A percentile compares a stretch with the other conserved stretches of the same genome.
These are phyloP conservation scores for Morpho deidamia DNA, from an alignment of 2,888 invertebrate genomes.

Conservation along the genomic window DNA sequence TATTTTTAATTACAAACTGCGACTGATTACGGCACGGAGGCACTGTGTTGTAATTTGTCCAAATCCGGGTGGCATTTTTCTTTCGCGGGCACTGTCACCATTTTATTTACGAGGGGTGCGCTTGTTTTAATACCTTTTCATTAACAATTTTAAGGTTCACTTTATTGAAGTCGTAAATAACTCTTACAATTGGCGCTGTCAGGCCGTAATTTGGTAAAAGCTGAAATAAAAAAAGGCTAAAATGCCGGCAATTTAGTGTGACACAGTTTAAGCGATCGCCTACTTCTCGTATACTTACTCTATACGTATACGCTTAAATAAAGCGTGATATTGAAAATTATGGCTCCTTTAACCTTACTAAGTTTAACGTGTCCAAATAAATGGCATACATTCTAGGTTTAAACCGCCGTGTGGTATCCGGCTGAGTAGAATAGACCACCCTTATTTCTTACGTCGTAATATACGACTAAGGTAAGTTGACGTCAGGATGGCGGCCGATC, in stretches of 20 bases:
- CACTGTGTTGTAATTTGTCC: constrained; percentile 54
- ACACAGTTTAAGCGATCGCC: constrained; percentile 1
- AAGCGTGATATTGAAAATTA: background rate
- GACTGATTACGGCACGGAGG: constrained; percentile 24
- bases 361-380: too few relatives aligned
- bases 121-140: constrained; percentile 76
- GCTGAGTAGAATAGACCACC: too few relatives aligned
- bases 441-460: too few relatives aligned
- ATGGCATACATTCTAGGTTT: too few relatives aligned
- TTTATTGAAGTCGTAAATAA: constrained; percentile 77
- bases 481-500: too few relatives aligned
- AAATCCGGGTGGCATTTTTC: constrained; percentile 68
- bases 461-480: too few relatives aligned
- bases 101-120: constrained; percentile 69
- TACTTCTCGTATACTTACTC: too few relatives aligned
- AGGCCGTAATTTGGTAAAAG: constrained; percentile 53
- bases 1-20: constrained; percentile 20
- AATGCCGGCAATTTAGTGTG: constrained; percentile 11
- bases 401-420: too few relatives aligned
- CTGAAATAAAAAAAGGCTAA: constrained; percentile 29
- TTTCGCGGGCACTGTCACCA: constrained; percentile 66
- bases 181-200: constrained; percentile 58
- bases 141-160: constrained; percentile 78
- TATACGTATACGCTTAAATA: background rate
- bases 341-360: too few relatives aligned